Evolutionary conservation across 1,140 invertebrate species (phyloP).

Genomic region (Drosophila nikananu): DNA sequence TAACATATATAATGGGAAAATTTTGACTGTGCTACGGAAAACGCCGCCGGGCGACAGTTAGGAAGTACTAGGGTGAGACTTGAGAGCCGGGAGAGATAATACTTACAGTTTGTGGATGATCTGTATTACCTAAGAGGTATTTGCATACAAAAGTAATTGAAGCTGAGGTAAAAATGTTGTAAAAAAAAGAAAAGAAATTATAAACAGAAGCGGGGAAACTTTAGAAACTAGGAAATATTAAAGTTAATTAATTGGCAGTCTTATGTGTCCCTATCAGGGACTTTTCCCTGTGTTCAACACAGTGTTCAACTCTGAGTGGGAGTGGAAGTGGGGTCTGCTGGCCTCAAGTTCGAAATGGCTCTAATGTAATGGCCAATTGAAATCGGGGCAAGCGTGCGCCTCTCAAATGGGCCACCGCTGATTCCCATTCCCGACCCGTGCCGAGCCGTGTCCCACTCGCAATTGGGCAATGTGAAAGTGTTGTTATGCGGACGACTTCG

Average conservation of each 20-base stretch:
- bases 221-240: background rate
- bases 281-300: background rate
- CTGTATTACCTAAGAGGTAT: background rate
- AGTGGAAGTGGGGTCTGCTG: too few species aligned
- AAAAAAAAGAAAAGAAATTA: background rate
- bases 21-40: slow-evolving; percentile 18
- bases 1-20: slow-evolving; percentile 37
- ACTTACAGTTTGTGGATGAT: background rate
- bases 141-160: slow-evolving; percentile 1
- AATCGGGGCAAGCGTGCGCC: slow-evolving; percentile 48
- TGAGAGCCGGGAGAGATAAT: background rate
- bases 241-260: too few species aligned
- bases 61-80: background rate
- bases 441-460: background rate
- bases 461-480: slow-evolving; percentile 63
- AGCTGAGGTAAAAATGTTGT: background rate
- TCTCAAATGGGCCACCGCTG: slow-evolving; percentile 22
- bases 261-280: too few species aligned
- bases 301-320: background rate
- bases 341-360: background rate
- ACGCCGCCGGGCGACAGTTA: slow-evolving; percentile 4
- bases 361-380: slow-evolving; percentile 6
- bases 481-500: slow-evolving; percentile 47
- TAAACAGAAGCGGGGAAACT: background rate
- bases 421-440: slow-evolving; percentile 54